phyloP scores from a whole-genome alignment of 92 coral and sea anemone species.

The Bergia sp. region DNA sequence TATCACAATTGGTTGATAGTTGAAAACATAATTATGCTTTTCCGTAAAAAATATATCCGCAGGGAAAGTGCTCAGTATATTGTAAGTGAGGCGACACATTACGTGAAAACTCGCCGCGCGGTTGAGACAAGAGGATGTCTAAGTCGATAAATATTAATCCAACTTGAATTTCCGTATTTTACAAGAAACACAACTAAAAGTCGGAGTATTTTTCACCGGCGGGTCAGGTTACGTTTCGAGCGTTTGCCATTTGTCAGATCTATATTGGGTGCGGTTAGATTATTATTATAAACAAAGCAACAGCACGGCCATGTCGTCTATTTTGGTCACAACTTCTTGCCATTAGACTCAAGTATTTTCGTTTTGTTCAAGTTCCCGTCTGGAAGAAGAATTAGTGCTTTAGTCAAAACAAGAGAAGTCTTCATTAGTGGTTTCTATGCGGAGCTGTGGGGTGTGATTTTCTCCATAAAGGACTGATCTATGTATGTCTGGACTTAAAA shows the following conservation, averaged over 20 bases:
- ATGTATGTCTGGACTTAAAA: background rate
- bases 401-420: background rate
- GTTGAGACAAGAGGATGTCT: no score
- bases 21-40: no score
- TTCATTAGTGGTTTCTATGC: background rate
- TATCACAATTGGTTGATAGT: no score
- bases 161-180: no score
- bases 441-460: background rate
- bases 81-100: no score
- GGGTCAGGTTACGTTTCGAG: background rate
- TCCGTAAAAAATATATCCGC: no score
- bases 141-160: no score
- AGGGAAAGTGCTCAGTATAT: no score
- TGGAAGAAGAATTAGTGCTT: constrained; percentile 5
- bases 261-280: background rate
- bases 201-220: background rate
- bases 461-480: background rate
- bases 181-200: no score
- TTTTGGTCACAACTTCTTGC: background rate
- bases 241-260: background rate
- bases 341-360: background rate
- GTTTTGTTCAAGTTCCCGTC: background rate
- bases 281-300: no score
- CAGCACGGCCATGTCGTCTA: background rate
- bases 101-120: no score